Evolutionary conservation across 2,113 vertebrate species (phyloP), one percentile per base, ranked within the genome.

Genomic region (Procavia capensis): DNA sequence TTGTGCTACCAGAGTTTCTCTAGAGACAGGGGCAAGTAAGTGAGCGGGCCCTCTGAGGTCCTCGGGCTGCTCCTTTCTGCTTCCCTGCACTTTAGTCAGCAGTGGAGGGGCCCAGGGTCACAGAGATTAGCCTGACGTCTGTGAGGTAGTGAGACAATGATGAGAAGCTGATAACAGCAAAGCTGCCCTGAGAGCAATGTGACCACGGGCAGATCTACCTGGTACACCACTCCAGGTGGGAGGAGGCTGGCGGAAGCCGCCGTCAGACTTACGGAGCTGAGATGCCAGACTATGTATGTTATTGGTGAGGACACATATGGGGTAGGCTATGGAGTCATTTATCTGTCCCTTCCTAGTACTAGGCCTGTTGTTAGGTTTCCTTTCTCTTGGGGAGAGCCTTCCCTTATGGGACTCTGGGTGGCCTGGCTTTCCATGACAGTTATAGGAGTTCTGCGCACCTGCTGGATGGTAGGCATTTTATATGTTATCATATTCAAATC

Each of bases 121-220:
- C 41, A 9, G 83, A 75, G 31, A 10, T 17, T 43, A 66, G 16
- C 85, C 78, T 11, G 50, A 88, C n/a, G 3, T 13, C 84, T 50
- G 57, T 31, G 16, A 8, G 17, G 57, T 7, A 11, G 29, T 54
- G 61, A 24, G 72, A 75, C 1, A 1, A 34, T 57, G 24, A 13
- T 4, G 8, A 0, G 34, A 34, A 31, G 20, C 4, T 17, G 17
- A 22, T 1, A 29, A 13, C 0, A 0, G 13, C 64, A 61, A 43
- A 5, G 19, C 63, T 75, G 25, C 2, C 59, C 29, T 75, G 61
- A 59, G 5, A 6, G 19, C 2, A 59, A 64, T 1, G 24, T 36
- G 43, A 39, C n/a, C n/a, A 3, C 20, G 5, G 24, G 54, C 19
- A 9, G 7, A 68, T 16, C 13, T 20, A 6, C 39, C 83, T 24